Conservation (phyloP, 2,797 vertebrate species). For the Uromys caudimaculatus region DNA sequence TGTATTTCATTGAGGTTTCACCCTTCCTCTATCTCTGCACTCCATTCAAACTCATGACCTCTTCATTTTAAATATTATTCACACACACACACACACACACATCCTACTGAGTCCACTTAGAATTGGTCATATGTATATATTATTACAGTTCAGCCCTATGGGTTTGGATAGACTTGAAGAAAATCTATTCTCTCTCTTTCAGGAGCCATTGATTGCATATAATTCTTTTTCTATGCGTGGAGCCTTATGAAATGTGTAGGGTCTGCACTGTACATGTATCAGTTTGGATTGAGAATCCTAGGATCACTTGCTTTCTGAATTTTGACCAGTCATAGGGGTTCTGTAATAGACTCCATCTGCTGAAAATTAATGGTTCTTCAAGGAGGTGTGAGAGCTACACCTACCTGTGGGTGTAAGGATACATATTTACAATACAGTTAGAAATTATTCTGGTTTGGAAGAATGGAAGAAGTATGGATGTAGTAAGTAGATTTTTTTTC, state of each 20-base stretch:
- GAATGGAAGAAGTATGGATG: not conserved
- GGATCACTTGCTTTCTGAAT: not conserved
- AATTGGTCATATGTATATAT: not conserved
- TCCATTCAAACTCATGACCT: not conserved
- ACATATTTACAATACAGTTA: not conserved
- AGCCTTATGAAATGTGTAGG: not conserved
- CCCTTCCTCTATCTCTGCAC: no score
- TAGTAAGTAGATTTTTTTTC: not conserved
- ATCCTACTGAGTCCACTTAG: not conserved
- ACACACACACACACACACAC: not conserved
- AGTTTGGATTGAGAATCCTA: not conserved
- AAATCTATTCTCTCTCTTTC: not conserved
- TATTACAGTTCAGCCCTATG: not conserved
- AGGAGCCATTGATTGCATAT: no score
- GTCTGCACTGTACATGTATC: not conserved
- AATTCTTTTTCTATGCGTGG: not conserved
- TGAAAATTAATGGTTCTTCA: not conserved
- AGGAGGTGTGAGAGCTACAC: not conserved
- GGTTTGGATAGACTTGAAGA: not conserved
- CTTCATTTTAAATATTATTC: not conserved
- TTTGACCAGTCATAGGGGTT: not conserved
- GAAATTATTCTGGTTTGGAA: not conserved
- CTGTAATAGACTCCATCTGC: not conserved
- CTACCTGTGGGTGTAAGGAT: not conserved
- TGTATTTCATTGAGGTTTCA: slow-evolving; percentile 33